phyloP scores from a whole-genome alignment of 2,797 vertebrate species.

The Kryptopterus vitreolus region DNA sequence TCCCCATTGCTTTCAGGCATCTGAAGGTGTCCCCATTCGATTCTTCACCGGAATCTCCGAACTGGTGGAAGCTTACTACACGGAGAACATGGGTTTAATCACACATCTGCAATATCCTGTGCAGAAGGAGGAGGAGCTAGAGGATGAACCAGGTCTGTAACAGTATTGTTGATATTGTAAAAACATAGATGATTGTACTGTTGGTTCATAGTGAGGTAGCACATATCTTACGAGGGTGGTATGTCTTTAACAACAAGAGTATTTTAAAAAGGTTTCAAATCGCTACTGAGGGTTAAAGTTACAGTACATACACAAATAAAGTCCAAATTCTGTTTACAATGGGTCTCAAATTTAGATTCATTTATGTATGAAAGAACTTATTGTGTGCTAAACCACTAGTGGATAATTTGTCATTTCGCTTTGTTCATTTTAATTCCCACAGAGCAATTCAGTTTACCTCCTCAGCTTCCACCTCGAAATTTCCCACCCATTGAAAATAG shows the following conservation, averaged over 20 bases:
- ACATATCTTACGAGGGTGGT: neutral
- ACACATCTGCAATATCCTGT: slow-evolving; percentile 89
- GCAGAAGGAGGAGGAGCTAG: slow-evolving; percentile 84
- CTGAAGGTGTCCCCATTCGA: slow-evolving; percentile 90
- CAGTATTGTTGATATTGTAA: neutral
- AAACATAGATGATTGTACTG: neutral
- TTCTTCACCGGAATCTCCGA: slow-evolving; percentile 86
- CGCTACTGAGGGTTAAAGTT: neutral
- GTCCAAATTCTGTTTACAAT: neutral
- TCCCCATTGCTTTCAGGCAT: slow-evolving; percentile 77
- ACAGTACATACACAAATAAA: neutral
- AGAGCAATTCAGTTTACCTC: slow-evolving; percentile 76
- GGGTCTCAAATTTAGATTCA: neutral
- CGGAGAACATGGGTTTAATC: slow-evolving; percentile 91
- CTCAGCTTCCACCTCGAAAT: slow-evolving; percentile 87
- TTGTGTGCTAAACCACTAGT: neutral
- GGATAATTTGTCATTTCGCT: neutral
- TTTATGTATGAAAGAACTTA: neutral
- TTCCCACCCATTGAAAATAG: slow-evolving; percentile 74
- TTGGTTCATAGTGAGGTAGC: neutral
- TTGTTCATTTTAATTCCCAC: slow-evolving; percentile 47
- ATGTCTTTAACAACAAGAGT: neutral
- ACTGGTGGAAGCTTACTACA: slow-evolving; percentile 92
- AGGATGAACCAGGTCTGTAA: slow-evolving; percentile 82
- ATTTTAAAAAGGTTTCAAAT: slow-evolving; percentile 11